Evolutionary conservation across 2,797 vertebrate genomes (phyloP), one percentile per base, ranked within the genome.

Genomic region (Catostomus latipinnis): DNA sequence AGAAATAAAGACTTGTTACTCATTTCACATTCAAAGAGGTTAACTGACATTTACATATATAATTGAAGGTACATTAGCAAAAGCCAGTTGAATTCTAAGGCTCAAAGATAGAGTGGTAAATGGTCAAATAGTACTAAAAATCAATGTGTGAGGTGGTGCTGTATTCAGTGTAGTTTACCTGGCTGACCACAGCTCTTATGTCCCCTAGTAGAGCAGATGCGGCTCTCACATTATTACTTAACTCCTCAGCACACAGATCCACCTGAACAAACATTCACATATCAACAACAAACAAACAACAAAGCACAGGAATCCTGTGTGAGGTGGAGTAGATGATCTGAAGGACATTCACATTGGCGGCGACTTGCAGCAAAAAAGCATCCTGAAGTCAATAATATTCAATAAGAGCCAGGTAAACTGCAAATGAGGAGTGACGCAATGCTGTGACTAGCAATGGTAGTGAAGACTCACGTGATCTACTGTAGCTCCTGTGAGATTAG

Each of bases 211-310:
- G 93, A 86, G 91, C 90, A 81, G 92, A 96, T 84, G 93, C 89
- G 50, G 97, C 95, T 74, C 82, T 96, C 75, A 99, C 94, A 1
- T 99, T 99, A 90, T 99, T 99, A 16, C 96, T 97, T 86, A 99
- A 87, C 89, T 99, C 98, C 90, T 99, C 98, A 48, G 97, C 94
- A 93, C 95, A 98, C 85, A 98, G 93, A 88, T 99, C 98, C 84
- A 98, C 90, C 98, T 99, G 62, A 46, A 76, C 52, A 60, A 12
- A 68, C 60, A 62, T 34, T 66, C 45, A 76, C 6, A 54, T 11
- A 63, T 6, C 53, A 70, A 18, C 53, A 72, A 56, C 56, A 65
- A 7, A 13, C 69, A 56, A 10, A 72, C 16, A n/a, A 43, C 34
- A 14, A 22, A 22, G 22, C 22, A 65, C 14, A 48, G 18, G 46